A percentile compares a stretch with the other conserved stretches of the same genome.
phyloP scores from a whole-genome alignment of 2,113 vertebrate species.

The Nesogale talazaci region DNA sequence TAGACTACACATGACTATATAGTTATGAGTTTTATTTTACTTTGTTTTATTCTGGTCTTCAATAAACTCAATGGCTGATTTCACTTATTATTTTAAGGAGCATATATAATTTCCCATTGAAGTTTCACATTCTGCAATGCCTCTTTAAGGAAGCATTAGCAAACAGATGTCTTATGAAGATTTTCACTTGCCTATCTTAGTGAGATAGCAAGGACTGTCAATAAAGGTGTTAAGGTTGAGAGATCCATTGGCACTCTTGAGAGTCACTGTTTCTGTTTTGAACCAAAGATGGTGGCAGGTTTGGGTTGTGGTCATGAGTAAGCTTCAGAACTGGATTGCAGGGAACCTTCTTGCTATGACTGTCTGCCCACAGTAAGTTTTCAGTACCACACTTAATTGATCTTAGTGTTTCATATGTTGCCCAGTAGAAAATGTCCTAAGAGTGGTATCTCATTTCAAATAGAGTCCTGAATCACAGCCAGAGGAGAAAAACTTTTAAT shows the following conservation, averaged over 20 bases:
- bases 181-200: neutral
- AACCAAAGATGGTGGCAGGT: neutral
- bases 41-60: neutral
- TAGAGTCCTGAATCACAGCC: neutral
- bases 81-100: neutral
- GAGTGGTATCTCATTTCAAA: neutral
- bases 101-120: neutral
- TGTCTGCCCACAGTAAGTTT: neutral
- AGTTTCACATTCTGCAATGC: neutral
- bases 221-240: neutral
- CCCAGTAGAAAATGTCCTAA: neutral
- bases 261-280: neutral
- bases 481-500: constrained; percentile 29
- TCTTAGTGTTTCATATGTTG: neutral
- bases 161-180: neutral
- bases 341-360: neutral
- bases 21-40: neutral
- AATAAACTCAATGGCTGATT: constrained; percentile 34
- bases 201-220: no score
- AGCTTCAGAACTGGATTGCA: neutral
- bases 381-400: neutral
- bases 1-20: neutral
- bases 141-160: neutral
- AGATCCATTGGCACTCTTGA: neutral
- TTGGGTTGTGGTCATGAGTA: neutral